These are phyloP conservation scores for Drosophila percnosoma DNA, from an alignment of 2,888 invertebrate genomes.

Conservation along the genomic window DNA sequence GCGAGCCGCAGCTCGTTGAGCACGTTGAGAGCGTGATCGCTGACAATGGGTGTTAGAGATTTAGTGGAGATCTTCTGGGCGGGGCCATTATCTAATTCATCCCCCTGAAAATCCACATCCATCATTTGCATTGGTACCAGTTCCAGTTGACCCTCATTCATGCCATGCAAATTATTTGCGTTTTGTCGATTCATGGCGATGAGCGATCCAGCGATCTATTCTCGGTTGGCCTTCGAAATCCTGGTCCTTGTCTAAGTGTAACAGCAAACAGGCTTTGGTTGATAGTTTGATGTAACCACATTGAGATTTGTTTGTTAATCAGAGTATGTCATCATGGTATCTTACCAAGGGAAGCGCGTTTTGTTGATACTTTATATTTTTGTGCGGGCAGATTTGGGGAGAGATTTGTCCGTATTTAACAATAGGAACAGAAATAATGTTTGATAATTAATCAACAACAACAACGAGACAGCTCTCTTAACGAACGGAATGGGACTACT, in stretches of 20 bases:
- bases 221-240: constrained; percentile 54
- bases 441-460: constrained; percentile 70
- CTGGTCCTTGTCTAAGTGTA: constrained; percentile 57
- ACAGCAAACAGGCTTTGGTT: background rate
- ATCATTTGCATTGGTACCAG: constrained; percentile 27
- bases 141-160: constrained; percentile 63
- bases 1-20: constrained; percentile 93
- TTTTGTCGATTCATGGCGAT: constrained; percentile 63
- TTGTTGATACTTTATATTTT: constrained; percentile 58
- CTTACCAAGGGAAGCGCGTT: constrained; percentile 62
- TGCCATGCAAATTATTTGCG: constrained; percentile 59
- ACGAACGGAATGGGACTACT: constrained; percentile 63
- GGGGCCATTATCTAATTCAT: constrained; percentile 35
- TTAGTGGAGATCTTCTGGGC: constrained; percentile 49
- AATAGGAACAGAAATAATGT: constrained; percentile 67
- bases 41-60: constrained; percentile 87
- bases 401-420: constrained; percentile 66
- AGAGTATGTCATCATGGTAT: constrained; percentile 3
- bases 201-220: constrained; percentile 54
- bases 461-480: constrained; percentile 63
- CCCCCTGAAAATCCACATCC: constrained; percentile 50
- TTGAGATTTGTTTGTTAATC: background rate
- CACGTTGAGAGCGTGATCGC: constrained; percentile 93
- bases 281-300: constrained; percentile 3
- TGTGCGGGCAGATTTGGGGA: constrained; percentile 54